A percentile compares a stretch with the other conserved stretches of the same genome.
These are phyloP conservation scores for Gadopsis marmoratus DNA, from an alignment of 2,797 vertebrate species.

Conservation along the genomic window DNA sequence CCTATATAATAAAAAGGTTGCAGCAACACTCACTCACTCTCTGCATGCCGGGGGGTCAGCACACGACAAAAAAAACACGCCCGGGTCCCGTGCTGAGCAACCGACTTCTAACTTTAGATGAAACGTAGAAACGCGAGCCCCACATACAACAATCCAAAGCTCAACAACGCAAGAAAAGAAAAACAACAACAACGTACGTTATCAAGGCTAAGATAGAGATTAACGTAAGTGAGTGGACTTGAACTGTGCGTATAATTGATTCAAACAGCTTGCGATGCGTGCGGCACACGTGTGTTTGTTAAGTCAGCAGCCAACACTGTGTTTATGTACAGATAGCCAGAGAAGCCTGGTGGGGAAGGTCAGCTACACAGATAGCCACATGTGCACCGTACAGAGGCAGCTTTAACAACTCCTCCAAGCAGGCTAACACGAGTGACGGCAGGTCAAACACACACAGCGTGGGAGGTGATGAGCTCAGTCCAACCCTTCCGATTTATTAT, in stretches of 20 bases:
- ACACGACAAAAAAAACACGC: constrained; percentile 40
- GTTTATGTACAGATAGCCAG: constrained; percentile 28
- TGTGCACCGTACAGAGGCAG: not conserved
- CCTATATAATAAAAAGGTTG: not conserved
- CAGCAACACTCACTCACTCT: not conserved
- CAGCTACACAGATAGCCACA: not conserved
- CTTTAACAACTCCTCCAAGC: not conserved
- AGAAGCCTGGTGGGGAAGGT: not conserved
- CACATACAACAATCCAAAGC: not conserved
- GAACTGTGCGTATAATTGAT: not conserved
- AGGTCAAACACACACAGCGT: not conserved
- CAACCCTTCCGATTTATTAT: not conserved
- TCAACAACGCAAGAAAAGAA: not conserved
- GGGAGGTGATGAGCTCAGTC: not conserved
- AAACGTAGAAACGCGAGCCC: not conserved
- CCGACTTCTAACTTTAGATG: constrained; percentile 53
- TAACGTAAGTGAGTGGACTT: not conserved
- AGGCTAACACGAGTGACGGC: not conserved
- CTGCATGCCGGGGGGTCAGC: constrained; percentile 34
- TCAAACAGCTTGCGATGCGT: not conserved
- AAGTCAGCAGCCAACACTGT: not conserved
- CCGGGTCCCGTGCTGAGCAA: constrained; percentile 22
- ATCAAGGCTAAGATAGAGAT: not conserved
- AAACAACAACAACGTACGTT: not conserved
- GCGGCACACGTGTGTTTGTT: not conserved